A percentile compares a stretch with the other conserved stretches of the same genome.
Evolutionary conservation across 2,888 invertebrate species (phyloP).

Genomic region (Orchestes rusci): DNA sequence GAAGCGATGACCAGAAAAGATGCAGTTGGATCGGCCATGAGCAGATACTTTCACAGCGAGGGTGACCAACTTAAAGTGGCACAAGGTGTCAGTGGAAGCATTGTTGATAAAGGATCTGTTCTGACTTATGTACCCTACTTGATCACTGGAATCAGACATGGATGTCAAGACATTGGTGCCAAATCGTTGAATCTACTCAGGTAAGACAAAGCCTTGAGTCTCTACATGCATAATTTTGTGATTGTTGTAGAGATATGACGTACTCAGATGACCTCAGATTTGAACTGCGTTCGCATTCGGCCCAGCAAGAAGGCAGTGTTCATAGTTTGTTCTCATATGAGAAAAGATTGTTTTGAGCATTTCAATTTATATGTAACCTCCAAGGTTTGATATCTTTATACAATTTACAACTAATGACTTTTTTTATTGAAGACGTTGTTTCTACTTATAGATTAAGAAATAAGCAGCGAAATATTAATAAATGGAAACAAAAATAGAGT

Average conservation of each 20-base stretch:
- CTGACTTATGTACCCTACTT: conserved; percentile 91
- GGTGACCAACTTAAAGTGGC: conserved; percentile 94
- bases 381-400: no score
- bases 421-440: no score
- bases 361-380: no score
- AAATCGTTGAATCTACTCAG: conserved; percentile 59
- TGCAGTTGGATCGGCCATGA: conserved; percentile 78
- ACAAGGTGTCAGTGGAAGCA: conserved; percentile 96
- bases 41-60: conserved; percentile 68
- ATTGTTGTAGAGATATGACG: conserved; percentile 58
- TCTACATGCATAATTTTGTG: background rate
- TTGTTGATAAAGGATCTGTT: conserved; percentile 96
- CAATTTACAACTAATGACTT: no score
- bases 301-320: conserved; percentile 95
- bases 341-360: conserved; percentile 68
- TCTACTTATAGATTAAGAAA: no score
- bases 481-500: no score
- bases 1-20: conserved; percentile 97
- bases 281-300: conserved; percentile 90
- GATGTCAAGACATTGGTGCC: conserved; percentile 94
- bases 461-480: no score
- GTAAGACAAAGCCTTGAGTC: conserved; percentile 38
- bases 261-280: conserved; percentile 84
- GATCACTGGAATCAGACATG: conserved; percentile 89
- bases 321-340: conserved; percentile 94